Evolutionary conservation across 2,888 invertebrate genomes (phyloP).

Genomic region (Calameuta pallipes): DNA sequence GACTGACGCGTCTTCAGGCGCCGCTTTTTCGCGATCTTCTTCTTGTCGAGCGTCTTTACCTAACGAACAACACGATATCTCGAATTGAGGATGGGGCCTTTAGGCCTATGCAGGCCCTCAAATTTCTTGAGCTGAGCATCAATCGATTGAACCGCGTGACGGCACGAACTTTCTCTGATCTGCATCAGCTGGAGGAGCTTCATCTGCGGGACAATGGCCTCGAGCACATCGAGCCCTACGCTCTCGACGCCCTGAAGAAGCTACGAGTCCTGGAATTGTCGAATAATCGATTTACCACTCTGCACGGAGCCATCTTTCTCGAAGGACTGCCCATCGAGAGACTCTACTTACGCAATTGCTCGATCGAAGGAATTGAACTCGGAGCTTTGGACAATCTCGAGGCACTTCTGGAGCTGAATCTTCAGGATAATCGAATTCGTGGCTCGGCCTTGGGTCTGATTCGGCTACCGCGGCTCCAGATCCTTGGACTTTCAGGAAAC

Average conservation of each 20-base stretch:
- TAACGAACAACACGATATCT: constrained; percentile 85
- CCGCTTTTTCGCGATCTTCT: constrained; percentile 82
- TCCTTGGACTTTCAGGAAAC: constrained; percentile 80
- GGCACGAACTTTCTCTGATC: constrained; percentile 80
- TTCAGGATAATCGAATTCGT: constrained; percentile 79
- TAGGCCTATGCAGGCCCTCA: constrained; percentile 79
- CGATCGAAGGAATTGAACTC: constrained; percentile 78
- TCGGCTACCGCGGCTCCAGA: constrained; percentile 80
- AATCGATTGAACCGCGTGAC: constrained; percentile 80
- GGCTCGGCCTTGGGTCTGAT: constrained; percentile 77
- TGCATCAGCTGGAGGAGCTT: constrained; percentile 84
- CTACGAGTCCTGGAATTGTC: constrained; percentile 83
- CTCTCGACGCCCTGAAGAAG: constrained; percentile 80
- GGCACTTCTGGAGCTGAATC: constrained; percentile 82
- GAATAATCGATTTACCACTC: constrained; percentile 78
- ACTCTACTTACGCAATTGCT: constrained; percentile 81
- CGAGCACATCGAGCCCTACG: constrained; percentile 76
- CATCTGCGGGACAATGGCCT: constrained; percentile 81
- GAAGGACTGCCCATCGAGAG: constrained; percentile 80
- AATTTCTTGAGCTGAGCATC: constrained; percentile 83
- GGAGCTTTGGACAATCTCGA: constrained; percentile 79
- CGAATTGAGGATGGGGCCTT: constrained; percentile 86
- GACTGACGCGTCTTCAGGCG: constrained; percentile 77
- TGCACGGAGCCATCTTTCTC: constrained; percentile 81
- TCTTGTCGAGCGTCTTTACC: constrained; percentile 82